These are phyloP conservation scores for Gadopsis bispinosus DNA, from an alignment of 2,797 vertebrate genomes.

Conservation along the genomic window DNA sequence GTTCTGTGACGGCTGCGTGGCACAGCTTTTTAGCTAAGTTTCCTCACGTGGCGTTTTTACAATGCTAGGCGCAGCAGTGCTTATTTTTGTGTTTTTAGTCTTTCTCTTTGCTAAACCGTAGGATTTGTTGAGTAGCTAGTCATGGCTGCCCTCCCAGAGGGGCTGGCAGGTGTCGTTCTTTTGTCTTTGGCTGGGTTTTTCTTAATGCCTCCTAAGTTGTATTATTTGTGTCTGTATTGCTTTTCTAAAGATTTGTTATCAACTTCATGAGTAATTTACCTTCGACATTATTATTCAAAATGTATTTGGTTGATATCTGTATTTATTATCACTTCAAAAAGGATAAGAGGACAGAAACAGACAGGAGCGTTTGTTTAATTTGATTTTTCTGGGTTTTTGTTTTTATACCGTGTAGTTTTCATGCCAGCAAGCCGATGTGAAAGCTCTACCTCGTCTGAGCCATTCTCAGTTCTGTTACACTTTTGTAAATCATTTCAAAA, in stretches of 20 bases:
- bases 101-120: constrained; percentile 76
- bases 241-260: constrained; percentile 77
- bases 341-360: constrained; percentile 81
- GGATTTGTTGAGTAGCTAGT: constrained; percentile 79
- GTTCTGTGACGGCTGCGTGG: constrained; percentile 52
- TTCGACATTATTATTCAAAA: constrained; percentile 89
- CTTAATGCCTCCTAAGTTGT: constrained; percentile 74
- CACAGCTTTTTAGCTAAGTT: constrained; percentile 63
- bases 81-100: constrained; percentile 74
- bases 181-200: constrained; percentile 66
- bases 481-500: constrained; percentile 91
- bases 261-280: constrained; percentile 86
- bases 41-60: constrained; percentile 58
- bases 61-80: constrained; percentile 67
- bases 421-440: constrained; percentile 90
- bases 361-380: constrained; percentile 78
- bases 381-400: constrained; percentile 69
- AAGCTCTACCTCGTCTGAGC: constrained; percentile 95
- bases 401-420: constrained; percentile 86
- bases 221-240: constrained; percentile 79
- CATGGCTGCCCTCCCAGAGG: constrained; percentile 72
- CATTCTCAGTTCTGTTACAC: constrained; percentile 90
- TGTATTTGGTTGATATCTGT: constrained; percentile 88
- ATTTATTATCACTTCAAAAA: constrained; percentile 93
- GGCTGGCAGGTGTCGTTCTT: constrained; percentile 70